Conservation (phyloP, 92 coral and sea anemone species). For the Bergia puertoricense region DNA sequence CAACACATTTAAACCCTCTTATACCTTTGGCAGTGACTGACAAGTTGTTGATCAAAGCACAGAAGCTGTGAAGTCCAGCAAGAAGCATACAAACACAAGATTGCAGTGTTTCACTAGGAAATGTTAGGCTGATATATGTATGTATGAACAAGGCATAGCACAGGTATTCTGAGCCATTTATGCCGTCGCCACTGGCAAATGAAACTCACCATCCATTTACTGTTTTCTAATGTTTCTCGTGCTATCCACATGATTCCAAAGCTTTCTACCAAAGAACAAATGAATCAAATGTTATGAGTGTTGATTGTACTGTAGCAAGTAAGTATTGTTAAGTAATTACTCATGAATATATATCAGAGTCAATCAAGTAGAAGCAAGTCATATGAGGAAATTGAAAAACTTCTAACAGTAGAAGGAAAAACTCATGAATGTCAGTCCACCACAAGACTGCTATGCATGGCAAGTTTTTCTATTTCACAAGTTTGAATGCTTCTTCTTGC, state of each 20-base stretch:
- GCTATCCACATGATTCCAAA: conserved; percentile 18
- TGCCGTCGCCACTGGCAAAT: not conserved
- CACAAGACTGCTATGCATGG: not conserved
- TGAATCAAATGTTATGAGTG: not conserved
- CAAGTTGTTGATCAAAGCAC: conserved; percentile 46
- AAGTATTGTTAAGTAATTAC: not conserved
- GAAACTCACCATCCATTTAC: not conserved
- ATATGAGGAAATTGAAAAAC: not conserved
- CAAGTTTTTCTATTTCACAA: not conserved
- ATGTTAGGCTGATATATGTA: conserved; percentile 74
- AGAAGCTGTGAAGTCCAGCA: conserved; percentile 38
- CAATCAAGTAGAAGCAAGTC: conserved; percentile 19
- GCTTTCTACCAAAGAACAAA: conserved; percentile 36
- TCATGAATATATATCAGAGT: not conserved
- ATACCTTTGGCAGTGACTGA: conserved; percentile 49
- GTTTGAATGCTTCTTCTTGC: conserved; percentile 20
- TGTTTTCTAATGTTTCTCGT: conserved; percentile 9
- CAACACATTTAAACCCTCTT: conserved; percentile 40
- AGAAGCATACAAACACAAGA: conserved; percentile 50
- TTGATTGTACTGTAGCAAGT: conserved; percentile 21
- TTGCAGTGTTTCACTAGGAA: conserved; percentile 67
- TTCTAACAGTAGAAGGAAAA: not conserved
- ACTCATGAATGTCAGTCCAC: not conserved
- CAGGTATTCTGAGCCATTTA: not conserved
- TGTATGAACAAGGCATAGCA: conserved; percentile 62